These are phyloP conservation scores for Cheirogaleus major DNA, from an alignment of 2,797 vertebrate genomes.

Conservation along the genomic window DNA sequence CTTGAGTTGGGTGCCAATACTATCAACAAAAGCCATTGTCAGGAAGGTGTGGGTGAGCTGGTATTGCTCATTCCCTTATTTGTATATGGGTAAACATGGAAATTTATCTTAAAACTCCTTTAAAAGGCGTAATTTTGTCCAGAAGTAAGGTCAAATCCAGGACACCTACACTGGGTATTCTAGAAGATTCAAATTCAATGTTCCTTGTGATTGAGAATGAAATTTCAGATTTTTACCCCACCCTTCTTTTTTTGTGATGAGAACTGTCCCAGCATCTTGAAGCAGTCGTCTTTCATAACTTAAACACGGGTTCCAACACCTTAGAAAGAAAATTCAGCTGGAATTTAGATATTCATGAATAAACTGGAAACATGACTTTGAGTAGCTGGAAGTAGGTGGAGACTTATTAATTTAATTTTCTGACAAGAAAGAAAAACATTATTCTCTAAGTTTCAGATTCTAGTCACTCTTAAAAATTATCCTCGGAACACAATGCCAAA, in stretches of 20 bases:
- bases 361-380: constrained; percentile 19
- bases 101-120: background rate
- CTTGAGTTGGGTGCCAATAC: background rate
- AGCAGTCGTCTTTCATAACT: background rate
- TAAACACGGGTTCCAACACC: background rate
- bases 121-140: background rate
- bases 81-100: background rate
- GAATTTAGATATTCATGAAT: background rate
- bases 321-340: background rate
- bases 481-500: constrained; percentile 36
- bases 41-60: background rate
- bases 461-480: constrained; percentile 52
- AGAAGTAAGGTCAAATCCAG: background rate
- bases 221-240: background rate
- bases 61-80: background rate
- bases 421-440: background rate
- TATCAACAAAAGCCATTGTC: background rate
- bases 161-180: background rate
- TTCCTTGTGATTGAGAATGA: background rate
- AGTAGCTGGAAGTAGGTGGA: background rate
- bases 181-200: background rate
- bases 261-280: background rate
- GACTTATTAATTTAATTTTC: constrained; percentile 36
- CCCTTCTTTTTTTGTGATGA: background rate
- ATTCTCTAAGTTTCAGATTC: background rate